These are phyloP conservation scores for Amphibalanus amphitrite DNA, from an alignment of 1,140 invertebrate genomes.

Conservation along the genomic window DNA sequence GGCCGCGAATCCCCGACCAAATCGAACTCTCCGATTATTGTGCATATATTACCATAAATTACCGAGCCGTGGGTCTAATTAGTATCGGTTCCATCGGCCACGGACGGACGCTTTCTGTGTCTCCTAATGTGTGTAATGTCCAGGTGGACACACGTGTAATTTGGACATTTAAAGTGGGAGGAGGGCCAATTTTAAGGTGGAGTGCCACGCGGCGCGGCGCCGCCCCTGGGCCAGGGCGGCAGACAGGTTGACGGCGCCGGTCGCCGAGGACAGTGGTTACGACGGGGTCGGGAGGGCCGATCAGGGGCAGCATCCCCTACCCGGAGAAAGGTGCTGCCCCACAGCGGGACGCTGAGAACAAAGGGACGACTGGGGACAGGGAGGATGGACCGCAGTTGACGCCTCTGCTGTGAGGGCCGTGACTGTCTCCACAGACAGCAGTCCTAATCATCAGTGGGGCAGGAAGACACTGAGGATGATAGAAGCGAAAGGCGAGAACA, in stretches of 20 bases:
- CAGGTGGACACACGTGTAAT: background rate
- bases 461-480: too few relatives aligned
- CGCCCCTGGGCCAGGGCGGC: too few relatives aligned
- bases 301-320: too few relatives aligned
- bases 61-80: background rate
- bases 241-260: background rate
- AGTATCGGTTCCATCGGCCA: background rate
- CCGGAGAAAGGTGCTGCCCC: too few relatives aligned
- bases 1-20: background rate
- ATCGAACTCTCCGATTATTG: background rate
- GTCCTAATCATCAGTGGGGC: too few relatives aligned
- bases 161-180: background rate
- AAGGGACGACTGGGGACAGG: too few relatives aligned
- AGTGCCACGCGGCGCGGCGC: background rate
- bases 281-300: background rate
- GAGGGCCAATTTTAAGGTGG: background rate
- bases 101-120: background rate
- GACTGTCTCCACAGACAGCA: too few relatives aligned
- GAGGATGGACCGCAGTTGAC: too few relatives aligned
- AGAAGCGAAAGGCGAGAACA: too few relatives aligned
- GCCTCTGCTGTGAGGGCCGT: too few relatives aligned
- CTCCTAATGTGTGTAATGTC: slow-evolving; percentile 1
- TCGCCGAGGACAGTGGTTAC: background rate
- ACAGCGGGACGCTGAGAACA: too few relatives aligned
- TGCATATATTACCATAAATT: background rate